Conservation (phyloP, 2,888 invertebrate genomes). For the Sarcophaga carnaria region DNA sequence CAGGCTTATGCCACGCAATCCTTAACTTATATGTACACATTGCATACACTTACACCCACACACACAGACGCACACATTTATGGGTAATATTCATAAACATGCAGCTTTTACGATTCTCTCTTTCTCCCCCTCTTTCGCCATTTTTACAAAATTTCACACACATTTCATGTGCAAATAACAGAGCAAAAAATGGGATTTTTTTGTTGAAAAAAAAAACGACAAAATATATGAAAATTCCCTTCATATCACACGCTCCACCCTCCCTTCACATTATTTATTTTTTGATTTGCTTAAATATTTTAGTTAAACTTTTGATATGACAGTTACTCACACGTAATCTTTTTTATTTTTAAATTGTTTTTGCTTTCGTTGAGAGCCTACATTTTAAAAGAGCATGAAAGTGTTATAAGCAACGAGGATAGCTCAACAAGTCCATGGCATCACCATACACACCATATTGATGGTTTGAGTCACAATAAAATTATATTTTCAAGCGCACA, state of each 20-base stretch:
- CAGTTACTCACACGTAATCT: slow-evolving; percentile 22
- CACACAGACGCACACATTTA: background rate
- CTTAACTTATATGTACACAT: too few relatives aligned
- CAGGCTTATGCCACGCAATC: too few relatives aligned
- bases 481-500: too few relatives aligned
- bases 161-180: slow-evolving; percentile 19
- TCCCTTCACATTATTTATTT: too few relatives aligned
- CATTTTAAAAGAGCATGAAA: background rate
- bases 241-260: background rate
- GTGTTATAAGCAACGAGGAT: too few relatives aligned
- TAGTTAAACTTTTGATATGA: slow-evolving; percentile 16
- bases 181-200: background rate
- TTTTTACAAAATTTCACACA: slow-evolving; percentile 17
- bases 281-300: slow-evolving; percentile 29
- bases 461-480: too few relatives aligned
- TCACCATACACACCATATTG: too few relatives aligned
- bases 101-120: slow-evolving; percentile 18
- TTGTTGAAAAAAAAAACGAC: slow-evolving; percentile 10
- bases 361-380: too few relatives aligned
- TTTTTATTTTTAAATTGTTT: slow-evolving; percentile 11
- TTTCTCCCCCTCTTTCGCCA: too few relatives aligned
- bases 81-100: slow-evolving; percentile 28
- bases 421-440: too few relatives aligned
- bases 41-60: background rate
- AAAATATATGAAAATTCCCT: slow-evolving; percentile 24